A percentile compares a stretch with the other conserved stretches of the same genome.
Evolutionary conservation across 2,113 vertebrate genomes (phyloP).

Genomic region (Barnardius zonarius): DNA sequence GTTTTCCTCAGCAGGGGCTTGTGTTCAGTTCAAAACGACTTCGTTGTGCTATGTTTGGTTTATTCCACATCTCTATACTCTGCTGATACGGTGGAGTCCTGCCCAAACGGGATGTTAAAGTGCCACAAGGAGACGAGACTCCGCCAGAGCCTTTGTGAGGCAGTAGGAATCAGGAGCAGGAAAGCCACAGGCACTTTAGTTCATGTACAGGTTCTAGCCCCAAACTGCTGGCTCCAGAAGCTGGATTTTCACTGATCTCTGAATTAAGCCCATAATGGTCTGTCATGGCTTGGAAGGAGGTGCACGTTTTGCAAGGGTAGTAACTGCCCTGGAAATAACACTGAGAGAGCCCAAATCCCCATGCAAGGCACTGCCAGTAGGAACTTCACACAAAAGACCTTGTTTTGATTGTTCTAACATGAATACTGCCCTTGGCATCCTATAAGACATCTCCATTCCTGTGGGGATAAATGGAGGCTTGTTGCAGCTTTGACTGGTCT

Average conservation of each 20-base stretch:
- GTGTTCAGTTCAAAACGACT: neutral
- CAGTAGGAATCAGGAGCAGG: neutral
- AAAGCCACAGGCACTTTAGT: neutral
- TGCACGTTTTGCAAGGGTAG: neutral
- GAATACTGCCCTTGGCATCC: constrained; percentile 36
- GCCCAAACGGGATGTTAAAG: neutral
- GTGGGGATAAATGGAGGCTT: constrained; percentile 32
- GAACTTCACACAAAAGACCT: constrained; percentile 37
- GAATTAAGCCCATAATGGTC: neutral
- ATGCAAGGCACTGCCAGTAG: neutral
- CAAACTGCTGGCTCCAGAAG: neutral
- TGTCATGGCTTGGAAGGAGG: neutral
- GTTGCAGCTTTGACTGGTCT: constrained; percentile 36
- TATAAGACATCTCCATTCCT: neutral
- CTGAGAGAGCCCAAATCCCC: neutral
- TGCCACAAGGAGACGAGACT: neutral
- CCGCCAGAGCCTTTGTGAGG: neutral
- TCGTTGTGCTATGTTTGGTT: neutral
- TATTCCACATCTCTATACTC: neutral
- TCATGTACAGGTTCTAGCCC: neutral
- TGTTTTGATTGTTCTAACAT: constrained; percentile 29
- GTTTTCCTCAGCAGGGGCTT: neutral
- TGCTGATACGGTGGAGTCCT: neutral
- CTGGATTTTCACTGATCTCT: neutral
- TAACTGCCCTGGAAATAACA: neutral